Evolutionary conservation across 1,140 invertebrate species (phyloP).

Genomic region (Xylocopa sonorina): DNA sequence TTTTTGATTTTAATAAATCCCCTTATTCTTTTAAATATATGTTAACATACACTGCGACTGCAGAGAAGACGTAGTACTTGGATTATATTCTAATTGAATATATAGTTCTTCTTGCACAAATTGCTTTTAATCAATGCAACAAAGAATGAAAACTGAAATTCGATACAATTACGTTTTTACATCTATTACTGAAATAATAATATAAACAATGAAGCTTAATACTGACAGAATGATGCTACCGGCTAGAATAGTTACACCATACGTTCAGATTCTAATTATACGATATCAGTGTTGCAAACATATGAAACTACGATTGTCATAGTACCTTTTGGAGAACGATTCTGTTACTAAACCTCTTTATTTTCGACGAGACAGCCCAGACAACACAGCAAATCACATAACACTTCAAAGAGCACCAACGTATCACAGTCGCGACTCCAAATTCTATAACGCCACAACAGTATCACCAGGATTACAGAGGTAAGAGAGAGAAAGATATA

Average conservation of each 20-base stretch:
- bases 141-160: background rate
- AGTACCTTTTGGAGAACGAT: background rate
- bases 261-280: too few relatives aligned
- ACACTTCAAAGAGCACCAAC: too few relatives aligned
- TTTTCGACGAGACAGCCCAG: background rate
- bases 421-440: too few relatives aligned
- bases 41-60: too few relatives aligned
- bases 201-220: background rate
- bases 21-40: background rate
- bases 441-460: too few relatives aligned
- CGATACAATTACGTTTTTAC: background rate
- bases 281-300: background rate
- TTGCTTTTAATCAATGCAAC: background rate
- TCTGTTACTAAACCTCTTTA: background rate
- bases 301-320: background rate
- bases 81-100: background rate
- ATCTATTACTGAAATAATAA: background rate
- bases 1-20: conserved; percentile 75
- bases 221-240: background rate
- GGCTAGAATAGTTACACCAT: background rate
- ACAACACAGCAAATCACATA: too few relatives aligned
- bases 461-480: too few relatives aligned
- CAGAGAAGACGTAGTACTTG: too few relatives aligned
- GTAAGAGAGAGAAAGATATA: too few relatives aligned
- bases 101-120: background rate